These are phyloP conservation scores for Nemoura dubitans DNA, from an alignment of 2,888 invertebrate species.

Conservation along the genomic window DNA sequence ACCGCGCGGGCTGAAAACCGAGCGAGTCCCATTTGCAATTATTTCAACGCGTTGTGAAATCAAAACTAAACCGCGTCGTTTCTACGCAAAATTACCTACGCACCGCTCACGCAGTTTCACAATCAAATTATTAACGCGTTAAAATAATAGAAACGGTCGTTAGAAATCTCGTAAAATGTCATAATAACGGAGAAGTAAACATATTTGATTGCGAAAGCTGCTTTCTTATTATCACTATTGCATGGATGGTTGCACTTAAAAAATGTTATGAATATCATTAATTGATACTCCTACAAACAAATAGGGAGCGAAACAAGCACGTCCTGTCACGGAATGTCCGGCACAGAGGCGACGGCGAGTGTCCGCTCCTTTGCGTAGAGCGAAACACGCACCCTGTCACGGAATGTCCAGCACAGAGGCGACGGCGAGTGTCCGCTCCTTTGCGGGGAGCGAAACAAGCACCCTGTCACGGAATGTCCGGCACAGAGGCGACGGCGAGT, in stretches of 20 bases:
- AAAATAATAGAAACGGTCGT: background rate
- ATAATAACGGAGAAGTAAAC: background rate
- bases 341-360: too few relatives aligned
- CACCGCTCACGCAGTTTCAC: background rate
- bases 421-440: too few relatives aligned
- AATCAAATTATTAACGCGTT: background rate
- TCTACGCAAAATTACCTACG: background rate
- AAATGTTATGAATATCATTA: background rate
- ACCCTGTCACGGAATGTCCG: too few relatives aligned
- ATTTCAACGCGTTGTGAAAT: background rate
- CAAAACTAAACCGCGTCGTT: background rate
- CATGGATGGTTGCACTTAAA: background rate
- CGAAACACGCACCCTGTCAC: too few relatives aligned
- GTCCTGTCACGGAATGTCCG: too few relatives aligned
- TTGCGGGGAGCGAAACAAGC: too few relatives aligned
- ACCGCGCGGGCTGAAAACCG: background rate
- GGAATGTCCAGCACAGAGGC: too few relatives aligned
- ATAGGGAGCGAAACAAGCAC: background rate
- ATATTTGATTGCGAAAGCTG: background rate
- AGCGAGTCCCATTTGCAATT: background rate
- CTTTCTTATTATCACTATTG: background rate
- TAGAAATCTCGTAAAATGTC: background rate
- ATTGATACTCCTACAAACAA: too few relatives aligned
- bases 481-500: too few relatives aligned
- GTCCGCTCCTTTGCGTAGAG: too few relatives aligned